A percentile compares a stretch with the other conserved stretches of the same genome.
These are phyloP conservation scores for Bombylius major DNA, from an alignment of 2,888 invertebrate species.

Conservation along the genomic window DNA sequence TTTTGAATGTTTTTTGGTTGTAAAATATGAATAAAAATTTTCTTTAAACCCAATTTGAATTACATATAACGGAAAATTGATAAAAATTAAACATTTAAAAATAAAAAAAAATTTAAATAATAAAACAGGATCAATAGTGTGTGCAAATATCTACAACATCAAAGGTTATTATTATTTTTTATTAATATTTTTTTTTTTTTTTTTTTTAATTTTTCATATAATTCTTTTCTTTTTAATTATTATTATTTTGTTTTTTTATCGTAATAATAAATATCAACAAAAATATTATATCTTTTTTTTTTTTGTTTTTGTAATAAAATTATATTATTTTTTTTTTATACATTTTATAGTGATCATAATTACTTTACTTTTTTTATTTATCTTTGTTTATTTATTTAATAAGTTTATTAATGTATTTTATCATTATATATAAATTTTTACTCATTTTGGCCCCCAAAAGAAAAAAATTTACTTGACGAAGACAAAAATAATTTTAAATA, in stretches of 20 bases:
- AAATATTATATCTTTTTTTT: slow-evolving; percentile 7
- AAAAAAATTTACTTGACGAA: slow-evolving; percentile 20
- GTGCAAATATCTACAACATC: slow-evolving; percentile 6
- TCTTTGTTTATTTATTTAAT: slow-evolving; percentile 12
- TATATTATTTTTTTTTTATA: slow-evolving; percentile 17
- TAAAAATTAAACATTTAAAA: too few relatives aligned
- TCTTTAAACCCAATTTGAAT: too few relatives aligned
- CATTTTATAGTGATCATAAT: slow-evolving; percentile 7
- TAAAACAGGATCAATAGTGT: not conserved
- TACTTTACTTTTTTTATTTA: slow-evolving; percentile 13
- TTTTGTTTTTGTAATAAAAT: slow-evolving; percentile 5
- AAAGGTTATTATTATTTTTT: slow-evolving; percentile 4
- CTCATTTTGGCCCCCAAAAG: slow-evolving; percentile 34
- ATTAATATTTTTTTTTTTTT: not conserved
- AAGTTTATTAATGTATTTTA: slow-evolving; percentile 4
- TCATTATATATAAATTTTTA: too few relatives aligned
- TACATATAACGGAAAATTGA: too few relatives aligned
- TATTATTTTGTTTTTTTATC: slow-evolving; percentile 17
- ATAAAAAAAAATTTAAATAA: too few relatives aligned
- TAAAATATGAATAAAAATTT: too few relatives aligned
- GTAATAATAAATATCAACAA: slow-evolving; percentile 16
- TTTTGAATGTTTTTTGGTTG: too few relatives aligned
- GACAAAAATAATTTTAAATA: not conserved
- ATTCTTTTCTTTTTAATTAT: slow-evolving; percentile 11
- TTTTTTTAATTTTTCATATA: not conserved